Evolutionary conservation across 2,113 vertebrate species (phyloP).

Genomic region (Catharus minimus): DNA sequence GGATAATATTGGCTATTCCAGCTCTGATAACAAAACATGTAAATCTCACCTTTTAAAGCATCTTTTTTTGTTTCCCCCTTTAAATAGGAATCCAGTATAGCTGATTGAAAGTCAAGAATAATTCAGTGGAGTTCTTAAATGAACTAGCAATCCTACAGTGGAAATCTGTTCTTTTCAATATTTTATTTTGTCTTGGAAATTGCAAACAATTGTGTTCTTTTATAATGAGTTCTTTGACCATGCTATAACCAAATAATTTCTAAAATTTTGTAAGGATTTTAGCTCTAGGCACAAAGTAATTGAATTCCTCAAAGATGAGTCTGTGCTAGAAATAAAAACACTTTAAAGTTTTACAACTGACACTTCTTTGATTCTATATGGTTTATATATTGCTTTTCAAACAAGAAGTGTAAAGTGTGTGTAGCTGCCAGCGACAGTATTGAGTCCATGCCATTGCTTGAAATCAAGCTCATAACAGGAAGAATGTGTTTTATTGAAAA

Average conservation of each 20-base stretch:
- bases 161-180: not conserved
- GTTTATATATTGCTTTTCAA: not conserved
- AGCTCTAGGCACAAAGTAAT: not conserved
- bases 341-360: not conserved
- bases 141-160: not conserved
- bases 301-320: not conserved
- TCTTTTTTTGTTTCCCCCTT: not conserved
- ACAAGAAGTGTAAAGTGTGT: not conserved
- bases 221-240: conserved; percentile 3
- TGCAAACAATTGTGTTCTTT: not conserved
- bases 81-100: not conserved
- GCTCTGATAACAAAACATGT: not conserved
- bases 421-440: not conserved
- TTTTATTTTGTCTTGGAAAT: conserved; percentile 18
- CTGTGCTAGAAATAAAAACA: not conserved
- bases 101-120: not conserved
- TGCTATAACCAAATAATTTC: not conserved
- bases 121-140: not conserved
- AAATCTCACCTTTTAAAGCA: not conserved
- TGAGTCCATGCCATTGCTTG: not conserved
- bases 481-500: conserved; percentile 47
- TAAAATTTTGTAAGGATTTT: not conserved
- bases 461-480: not conserved
- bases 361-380: not conserved
- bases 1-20: not conserved